Base-by-base conservation (phyloP, 2,797 vertebrate genomes). In the Hypotaenidia okinawae region DNA sequence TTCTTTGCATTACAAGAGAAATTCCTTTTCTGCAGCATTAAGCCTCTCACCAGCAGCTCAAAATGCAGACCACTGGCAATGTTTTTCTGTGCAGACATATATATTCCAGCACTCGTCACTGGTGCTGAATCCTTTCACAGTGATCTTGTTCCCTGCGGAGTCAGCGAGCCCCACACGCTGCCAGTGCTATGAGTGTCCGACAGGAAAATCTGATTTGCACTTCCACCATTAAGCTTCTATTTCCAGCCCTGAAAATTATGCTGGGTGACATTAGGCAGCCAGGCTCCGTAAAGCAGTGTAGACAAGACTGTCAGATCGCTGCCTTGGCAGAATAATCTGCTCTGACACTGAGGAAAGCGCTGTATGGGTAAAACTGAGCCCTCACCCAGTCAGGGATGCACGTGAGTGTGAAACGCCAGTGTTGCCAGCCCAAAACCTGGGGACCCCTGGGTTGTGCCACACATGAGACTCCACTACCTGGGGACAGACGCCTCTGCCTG, bases 211-310 rank as follows among this genome's bases (percentile, higher is more conserved):
- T 58, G 41, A 94, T 94, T 94, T 89, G 37, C 73, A 55, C 39
- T 96, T 96, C 72, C 72, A n/a, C 79, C 58, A 82, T 84, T 91
- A 93, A 58, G 13, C 64, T 61, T 80, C 72, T 82, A 66, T 95
- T 96, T 93, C 78, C 81, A 88, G 94, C 75, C 72, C 75, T 79
- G 43, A 51, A 82, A 89, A 92, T 94, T 92, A 87, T 57, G 22
- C 64, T 89, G 76, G 91, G 59, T 87, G 74, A 93, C 59, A 79
- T 73, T 41, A 89, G 37, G 84, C 32, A 92, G 81, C 33, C 88
- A n/a, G n/a, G 59, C 43, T 70, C 89, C 1, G 1, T 91, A 95
- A 93, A 97, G 76, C 64, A 78, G 67, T 13, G 35, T n/a, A 91
- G 94, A 90, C 72, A 84, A 84, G 82, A 16, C 72, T 74, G 67